A percentile compares a stretch with the other conserved stretches of the same genome.
Evolutionary conservation across 1,140 invertebrate genomes (phyloP).

Genomic region (Tenebrio molitor): DNA sequence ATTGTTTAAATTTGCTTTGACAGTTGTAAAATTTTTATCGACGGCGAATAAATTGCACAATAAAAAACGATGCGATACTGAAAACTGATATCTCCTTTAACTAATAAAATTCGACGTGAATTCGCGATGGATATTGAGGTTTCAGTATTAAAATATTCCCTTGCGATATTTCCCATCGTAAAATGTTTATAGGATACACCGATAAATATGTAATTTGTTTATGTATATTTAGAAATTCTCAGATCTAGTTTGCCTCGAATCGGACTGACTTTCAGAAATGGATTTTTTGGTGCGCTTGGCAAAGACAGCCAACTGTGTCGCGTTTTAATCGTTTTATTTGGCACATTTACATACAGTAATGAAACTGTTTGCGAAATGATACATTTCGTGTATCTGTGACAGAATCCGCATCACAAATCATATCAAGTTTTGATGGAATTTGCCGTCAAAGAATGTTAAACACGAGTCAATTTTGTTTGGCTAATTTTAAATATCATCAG

Average conservation of each 20-base stretch:
- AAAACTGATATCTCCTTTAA: slow-evolving; percentile 1
- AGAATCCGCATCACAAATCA: slow-evolving; percentile 8
- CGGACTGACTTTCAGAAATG: too few relatives aligned
- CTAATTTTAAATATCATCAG: background rate
- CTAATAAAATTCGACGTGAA: background rate
- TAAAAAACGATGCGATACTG: background rate
- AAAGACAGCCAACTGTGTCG: background rate
- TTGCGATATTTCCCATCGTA: background rate
- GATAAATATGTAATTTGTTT: background rate
- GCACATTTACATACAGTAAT: slow-evolving; percentile 32
- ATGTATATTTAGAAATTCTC: background rate
- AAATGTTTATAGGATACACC: background rate
- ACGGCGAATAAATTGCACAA: background rate
- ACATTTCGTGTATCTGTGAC: slow-evolving; percentile 15
- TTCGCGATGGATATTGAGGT: background rate
- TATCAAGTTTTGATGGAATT: slow-evolving; percentile 23
- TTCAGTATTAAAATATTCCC: background rate
- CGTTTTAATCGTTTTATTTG: slow-evolving; percentile 10
- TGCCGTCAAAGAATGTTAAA: slow-evolving; percentile 9
- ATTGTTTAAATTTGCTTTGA: slow-evolving; percentile 2
- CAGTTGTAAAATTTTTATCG: slow-evolving; percentile 11
- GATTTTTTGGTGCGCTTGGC: slow-evolving; percentile 1
- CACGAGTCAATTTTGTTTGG: background rate
- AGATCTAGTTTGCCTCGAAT: background rate
- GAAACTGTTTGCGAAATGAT: slow-evolving; percentile 36